phyloP scores from a whole-genome alignment of 2,113 vertebrate species.

The Psittacus erithacus region DNA sequence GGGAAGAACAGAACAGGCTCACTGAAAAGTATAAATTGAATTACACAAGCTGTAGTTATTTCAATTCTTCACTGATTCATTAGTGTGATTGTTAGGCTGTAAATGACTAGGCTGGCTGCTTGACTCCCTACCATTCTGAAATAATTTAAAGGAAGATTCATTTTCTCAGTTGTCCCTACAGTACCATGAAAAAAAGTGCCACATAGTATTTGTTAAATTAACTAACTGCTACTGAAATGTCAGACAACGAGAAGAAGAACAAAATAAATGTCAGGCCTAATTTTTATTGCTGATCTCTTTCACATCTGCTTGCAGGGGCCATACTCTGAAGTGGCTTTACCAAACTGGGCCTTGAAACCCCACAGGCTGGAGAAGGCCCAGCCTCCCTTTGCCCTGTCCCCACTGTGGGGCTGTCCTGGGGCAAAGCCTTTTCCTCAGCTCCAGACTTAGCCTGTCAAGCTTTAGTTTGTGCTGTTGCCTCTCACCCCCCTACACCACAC shows the following conservation, averaged over 20 bases:
- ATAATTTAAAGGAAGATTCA: neutral
- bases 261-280: neutral
- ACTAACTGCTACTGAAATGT: neutral
- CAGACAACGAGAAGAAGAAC: neutral
- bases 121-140: neutral
- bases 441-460: neutral
- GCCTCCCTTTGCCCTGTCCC: fast-evolving
- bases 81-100: neutral
- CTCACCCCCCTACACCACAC: fast-evolving
- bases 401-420: fast-evolving
- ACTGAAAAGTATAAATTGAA: neutral
- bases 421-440: neutral
- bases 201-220: neutral
- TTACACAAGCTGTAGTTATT: neutral
- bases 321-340: neutral
- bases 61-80: neutral
- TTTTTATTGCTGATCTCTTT: neutral
- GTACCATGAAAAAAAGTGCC: neutral
- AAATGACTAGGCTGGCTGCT: neutral
- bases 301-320: neutral
- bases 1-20: neutral
- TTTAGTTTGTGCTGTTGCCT: neutral
- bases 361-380: neutral
- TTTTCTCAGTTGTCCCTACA: neutral
- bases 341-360: fast-evolving